phyloP scores from a whole-genome alignment of 2,888 invertebrate genomes.

The Drosophila robusta region DNA sequence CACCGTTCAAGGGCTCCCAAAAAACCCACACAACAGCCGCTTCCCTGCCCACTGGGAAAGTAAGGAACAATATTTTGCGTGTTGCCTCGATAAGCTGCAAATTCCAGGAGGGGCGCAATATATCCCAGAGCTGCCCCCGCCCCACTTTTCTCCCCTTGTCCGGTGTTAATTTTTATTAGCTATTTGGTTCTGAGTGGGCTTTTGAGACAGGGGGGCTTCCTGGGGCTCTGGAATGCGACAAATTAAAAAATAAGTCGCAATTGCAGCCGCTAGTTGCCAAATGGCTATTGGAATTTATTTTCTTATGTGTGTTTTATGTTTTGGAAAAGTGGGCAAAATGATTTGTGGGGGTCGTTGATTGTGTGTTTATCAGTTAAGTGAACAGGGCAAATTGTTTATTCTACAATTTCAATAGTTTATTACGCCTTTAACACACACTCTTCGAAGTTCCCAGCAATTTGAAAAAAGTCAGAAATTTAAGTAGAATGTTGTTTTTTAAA shows the following conservation, averaged over 20 bases:
- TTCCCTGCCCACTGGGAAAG: neutral
- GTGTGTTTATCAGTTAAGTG: neutral
- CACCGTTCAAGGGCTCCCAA: constrained; percentile 13
- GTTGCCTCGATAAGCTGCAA: constrained; percentile 18
- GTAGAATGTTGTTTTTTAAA: too few species aligned
- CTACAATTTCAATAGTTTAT: too few species aligned
- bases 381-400: neutral
- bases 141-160: neutral
- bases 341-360: neutral
- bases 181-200: constrained; percentile 27
- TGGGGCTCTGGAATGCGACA: constrained; percentile 10
- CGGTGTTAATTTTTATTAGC: constrained; percentile 47
- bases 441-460: too few species aligned
- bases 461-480: too few species aligned
- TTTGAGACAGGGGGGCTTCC: neutral
- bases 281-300: neutral
- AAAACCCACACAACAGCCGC: neutral
- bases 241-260: constrained; percentile 37
- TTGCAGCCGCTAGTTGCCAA: constrained; percentile 2
- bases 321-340: constrained; percentile 28
- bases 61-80: constrained; percentile 13
- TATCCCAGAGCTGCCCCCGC: neutral
- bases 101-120: constrained; percentile 9
- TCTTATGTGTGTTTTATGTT: constrained; percentile 24
- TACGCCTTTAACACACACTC: too few species aligned